Evolutionary conservation across 2,113 vertebrate species (phyloP), one percentile per base, ranked within the genome.

Genomic region (Myotis yumanensis): DNA sequence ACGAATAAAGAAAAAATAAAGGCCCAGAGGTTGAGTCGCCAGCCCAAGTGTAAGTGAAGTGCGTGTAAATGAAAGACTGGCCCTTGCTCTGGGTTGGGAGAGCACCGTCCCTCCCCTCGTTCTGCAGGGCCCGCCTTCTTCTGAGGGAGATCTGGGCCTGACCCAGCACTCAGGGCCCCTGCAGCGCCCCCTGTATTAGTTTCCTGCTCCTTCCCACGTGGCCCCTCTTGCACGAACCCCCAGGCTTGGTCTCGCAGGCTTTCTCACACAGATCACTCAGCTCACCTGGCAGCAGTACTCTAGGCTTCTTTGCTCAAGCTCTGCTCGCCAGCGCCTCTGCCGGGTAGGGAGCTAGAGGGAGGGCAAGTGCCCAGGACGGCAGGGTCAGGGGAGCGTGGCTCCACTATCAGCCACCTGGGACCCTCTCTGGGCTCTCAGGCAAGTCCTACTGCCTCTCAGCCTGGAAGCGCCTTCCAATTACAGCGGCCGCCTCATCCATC

Each of bases 381-480:
- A 9, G 22, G 28, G 22, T 54, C 54, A 32, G 81, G 16, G 4
- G 32, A 46, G 0, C 17, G 4, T 52, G 57, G 14, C 37, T 62
- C 68, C 88, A 66, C 15, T 25, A 57, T 10, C 1, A 1, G 52
- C 35, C 48, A 71, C 75, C 22, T 43, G 12, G 23, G 68, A 16
- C 7, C 54, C 22, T 35, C 94, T 22, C 51, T 80, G 89, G 64
- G 17, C 83, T 91, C 23, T 46, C 51, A 86, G 64, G 62, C 82
- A 76, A 95, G 94, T 91, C 89, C 64, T 37, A 86, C 25, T 40
- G 83, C 79, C 71, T 69, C 86, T 69, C 83, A 88, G 77, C 35
- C 86, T 92, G 59, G 2, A 66, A 89, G 69, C 59, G 89, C 80
- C 89, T 95, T 96, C 86, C 71, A 52, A 52, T 84, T 89, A 93